Base-by-base conservation (phyloP, 2,888 invertebrate species). In the Epistrophe eligans region DNA sequence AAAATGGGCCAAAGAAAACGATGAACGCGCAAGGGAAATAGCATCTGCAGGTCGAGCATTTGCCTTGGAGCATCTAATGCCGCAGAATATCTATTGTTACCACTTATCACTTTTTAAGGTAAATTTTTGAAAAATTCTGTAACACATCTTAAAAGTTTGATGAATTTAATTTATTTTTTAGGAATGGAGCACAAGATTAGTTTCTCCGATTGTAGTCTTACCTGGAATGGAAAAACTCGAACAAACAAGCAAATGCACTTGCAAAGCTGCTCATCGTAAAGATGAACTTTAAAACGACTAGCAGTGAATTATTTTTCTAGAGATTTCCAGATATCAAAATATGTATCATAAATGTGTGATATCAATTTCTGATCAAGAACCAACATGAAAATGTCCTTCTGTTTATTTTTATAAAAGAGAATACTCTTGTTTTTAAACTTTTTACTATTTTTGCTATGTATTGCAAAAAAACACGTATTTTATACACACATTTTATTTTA, bases 61-160 rank as follows among this genome's bases (percentile, higher is more conserved):
- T 93, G 96, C 96, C 1, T 95, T 96, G 89, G 94, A 97, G 64
- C 94, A 97, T 93, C 94, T 99, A 79, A 93, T 98, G 91, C 98
- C 99, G 0, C 95, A 95, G 88, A 94, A 98, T 91, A 95, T 99
- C 60, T 95, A 97, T 91, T 99, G 99, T 91, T 99, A 99, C 91
- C 96, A 99, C 93, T 95, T 95, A 70, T 93, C 95, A 72, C 93
- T 97, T 58, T 94, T 97, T 85, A 93, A 95, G 91, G 96, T 95
- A 91, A 91, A 91, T 91, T 81, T 80, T 35, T 17, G 11, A 13
- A 2, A 28, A n/a, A 7, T 32, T 13, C 13, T 9, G 32, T 8
- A 0, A 3, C 24, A 24, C 24, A 24, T 1, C 3, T 10, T 11
- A 4, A 48, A 1, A 0, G 35, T 48, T 11, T 17, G 17, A 43